Evolutionary conservation across 2,888 invertebrate genomes (phyloP), one percentile per base, ranked within the genome.

Genomic region (Mesoligia furuncula): DNA sequence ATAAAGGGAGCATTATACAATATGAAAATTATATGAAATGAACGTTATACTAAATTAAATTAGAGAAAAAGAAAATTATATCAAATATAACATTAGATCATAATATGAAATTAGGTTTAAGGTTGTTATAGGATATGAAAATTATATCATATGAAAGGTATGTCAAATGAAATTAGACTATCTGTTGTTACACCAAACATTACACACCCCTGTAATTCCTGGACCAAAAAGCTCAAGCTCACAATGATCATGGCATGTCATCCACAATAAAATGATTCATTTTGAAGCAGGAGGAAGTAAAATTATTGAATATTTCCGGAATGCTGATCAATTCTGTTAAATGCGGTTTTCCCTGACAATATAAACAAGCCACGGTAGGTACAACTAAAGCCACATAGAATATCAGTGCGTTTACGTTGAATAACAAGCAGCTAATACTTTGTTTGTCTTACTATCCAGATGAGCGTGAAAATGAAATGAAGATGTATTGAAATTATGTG

Each of bases 281-380:
- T 39, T 75, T 20, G 20, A 75, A 74, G 48, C 13, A 75, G 17
- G 17, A 65, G 76, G 64, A 75, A 78, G 15, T 39, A 59, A 31
- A 48, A 48, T 64, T 2, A 64, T 31, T 48, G 11, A 57, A 15
- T 31, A 65, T 59, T 82, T 76, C 59, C 42, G 77, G 77, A 83
- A 77, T 77, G 64, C 15, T 65, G 13, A 39, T 48, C 13, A 13
- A 15, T 27, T 31, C 7, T 61, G 15, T 24, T 31, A 24, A 42
- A 20, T 61, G 39, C 64, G 54, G 78, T 79, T 79, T 82, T 82
- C 77, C 78, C 65, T 51, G 76, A 66, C 39, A 77, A 75, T 51
- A 59, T 51, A 66, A 65, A 66, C 27, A 73, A 64, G 62, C 45
- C 15, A 42, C 31, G 3, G 20, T 20, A 51, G 24, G 36, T 24